Conservation (phyloP, 2,113 vertebrate species). For the Anthoscopus minutus region DNA sequence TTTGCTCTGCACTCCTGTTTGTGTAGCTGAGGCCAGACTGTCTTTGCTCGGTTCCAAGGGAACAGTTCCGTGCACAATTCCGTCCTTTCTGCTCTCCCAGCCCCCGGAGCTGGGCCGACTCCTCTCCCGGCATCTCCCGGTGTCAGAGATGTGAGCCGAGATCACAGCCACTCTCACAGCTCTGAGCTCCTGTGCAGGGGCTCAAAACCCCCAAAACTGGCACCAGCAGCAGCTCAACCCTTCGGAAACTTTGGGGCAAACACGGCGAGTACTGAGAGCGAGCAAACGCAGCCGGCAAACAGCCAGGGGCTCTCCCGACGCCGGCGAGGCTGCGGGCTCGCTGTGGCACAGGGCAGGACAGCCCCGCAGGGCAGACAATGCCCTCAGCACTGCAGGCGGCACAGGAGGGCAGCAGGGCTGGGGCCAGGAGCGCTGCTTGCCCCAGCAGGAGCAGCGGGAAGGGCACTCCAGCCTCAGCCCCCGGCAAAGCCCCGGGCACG, state of each 20-base stretch:
- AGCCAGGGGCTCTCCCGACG: accelerated
- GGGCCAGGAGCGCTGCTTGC: neutral
- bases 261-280: accelerated
- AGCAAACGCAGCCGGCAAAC: neutral
- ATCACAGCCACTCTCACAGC: neutral
- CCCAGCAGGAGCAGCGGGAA: neutral
- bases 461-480: neutral
- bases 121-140: neutral
- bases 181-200: neutral
- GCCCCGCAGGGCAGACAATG: neutral
- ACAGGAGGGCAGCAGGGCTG: neutral
- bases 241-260: neutral
- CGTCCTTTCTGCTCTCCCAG: neutral
- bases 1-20: neutral
- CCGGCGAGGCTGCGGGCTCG: neutral
- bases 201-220: neutral
- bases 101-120: accelerated
- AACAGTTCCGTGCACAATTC: neutral
- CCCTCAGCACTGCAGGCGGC: neutral
- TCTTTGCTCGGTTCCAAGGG: neutral
- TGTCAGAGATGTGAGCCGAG: too few species aligned
- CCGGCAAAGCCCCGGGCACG: neutral
- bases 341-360: neutral
- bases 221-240: neutral
- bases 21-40: neutral